Evolutionary conservation across 1,140 invertebrate genomes (phyloP).

Genomic region (Orussus abietinus): DNA sequence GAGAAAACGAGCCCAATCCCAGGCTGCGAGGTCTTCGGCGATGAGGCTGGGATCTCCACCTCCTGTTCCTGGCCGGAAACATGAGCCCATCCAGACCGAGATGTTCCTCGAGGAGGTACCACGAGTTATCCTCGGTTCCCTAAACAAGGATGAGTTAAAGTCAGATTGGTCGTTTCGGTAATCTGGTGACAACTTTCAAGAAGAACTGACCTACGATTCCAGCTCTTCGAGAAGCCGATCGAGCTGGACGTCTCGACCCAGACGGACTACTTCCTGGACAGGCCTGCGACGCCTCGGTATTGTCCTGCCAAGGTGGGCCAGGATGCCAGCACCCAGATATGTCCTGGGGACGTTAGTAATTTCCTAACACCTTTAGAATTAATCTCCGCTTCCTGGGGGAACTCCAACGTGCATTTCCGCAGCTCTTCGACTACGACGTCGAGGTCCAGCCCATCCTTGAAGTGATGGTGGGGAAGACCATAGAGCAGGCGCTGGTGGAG

Average conservation of each 20-base stretch:
- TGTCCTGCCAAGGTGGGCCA: constrained; percentile 73
- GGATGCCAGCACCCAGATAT: constrained; percentile 80
- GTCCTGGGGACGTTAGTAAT: constrained; percentile 74
- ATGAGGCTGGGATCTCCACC: constrained; percentile 64
- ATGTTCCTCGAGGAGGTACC: constrained; percentile 77
- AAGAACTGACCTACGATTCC: too few species aligned
- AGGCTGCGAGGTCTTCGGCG: constrained; percentile 45
- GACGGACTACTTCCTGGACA: constrained; percentile 81
- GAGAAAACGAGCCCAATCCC: constrained; percentile 55
- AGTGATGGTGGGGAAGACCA: constrained; percentile 79
- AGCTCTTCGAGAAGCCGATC: constrained; percentile 67
- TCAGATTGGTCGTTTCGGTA: too few species aligned
- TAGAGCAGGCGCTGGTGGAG: constrained; percentile 83
- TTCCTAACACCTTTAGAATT: neutral
- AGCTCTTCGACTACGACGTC: constrained; percentile 85
- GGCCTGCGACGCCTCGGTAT: constrained; percentile 70
- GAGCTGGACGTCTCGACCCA: constrained; percentile 75
- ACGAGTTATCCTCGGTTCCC: constrained; percentile 11
- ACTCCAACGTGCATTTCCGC: constrained; percentile 12
- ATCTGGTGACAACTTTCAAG: too few species aligned
- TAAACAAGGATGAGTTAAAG: too few species aligned
- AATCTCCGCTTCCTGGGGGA: constrained; percentile 8
- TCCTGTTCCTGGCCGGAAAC: constrained; percentile 70
- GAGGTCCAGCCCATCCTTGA: constrained; percentile 86
- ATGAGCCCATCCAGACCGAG: constrained; percentile 84